phyloP scores from a whole-genome alignment of 2,113 vertebrate species.

The Dicerorhinus sumatrensis region DNA sequence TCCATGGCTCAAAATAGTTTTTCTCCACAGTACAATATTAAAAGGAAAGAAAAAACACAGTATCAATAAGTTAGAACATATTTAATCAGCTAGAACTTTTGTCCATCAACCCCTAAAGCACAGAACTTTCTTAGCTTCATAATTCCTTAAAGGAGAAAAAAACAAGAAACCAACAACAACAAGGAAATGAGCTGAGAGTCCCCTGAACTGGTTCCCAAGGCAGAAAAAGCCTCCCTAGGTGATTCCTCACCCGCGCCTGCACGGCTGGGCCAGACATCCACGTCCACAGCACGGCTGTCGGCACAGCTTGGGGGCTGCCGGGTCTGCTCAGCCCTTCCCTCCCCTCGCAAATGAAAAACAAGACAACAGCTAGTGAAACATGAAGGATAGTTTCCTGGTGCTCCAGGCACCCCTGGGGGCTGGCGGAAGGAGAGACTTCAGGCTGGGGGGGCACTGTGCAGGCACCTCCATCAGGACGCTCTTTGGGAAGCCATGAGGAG shows the following conservation, averaged over 20 bases:
- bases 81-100: conserved; percentile 84
- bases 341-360: background rate
- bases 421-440: background rate
- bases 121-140: conserved; percentile 77
- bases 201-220: conserved; percentile 77
- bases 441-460: background rate
- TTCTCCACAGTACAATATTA: conserved; percentile 87
- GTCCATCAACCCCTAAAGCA: conserved; percentile 83
- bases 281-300: background rate
- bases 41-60: conserved; percentile 80
- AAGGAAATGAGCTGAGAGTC: conserved; percentile 75
- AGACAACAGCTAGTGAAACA: background rate
- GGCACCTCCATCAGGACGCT: background rate
- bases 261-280: no score
- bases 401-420: background rate
- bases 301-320: background rate
- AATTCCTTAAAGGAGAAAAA: conserved; percentile 68
- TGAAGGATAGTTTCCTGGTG: background rate
- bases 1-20: conserved; percentile 87
- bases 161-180: background rate
- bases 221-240: conserved; percentile 81
- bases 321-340: background rate
- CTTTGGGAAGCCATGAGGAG: conserved; percentile 51
- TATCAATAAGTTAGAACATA: conserved; percentile 89
- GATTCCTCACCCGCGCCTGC: background rate